phyloP scores from a whole-genome alignment of 53 echinoderm and acorn worm species.

The Henricia sp. region DNA sequence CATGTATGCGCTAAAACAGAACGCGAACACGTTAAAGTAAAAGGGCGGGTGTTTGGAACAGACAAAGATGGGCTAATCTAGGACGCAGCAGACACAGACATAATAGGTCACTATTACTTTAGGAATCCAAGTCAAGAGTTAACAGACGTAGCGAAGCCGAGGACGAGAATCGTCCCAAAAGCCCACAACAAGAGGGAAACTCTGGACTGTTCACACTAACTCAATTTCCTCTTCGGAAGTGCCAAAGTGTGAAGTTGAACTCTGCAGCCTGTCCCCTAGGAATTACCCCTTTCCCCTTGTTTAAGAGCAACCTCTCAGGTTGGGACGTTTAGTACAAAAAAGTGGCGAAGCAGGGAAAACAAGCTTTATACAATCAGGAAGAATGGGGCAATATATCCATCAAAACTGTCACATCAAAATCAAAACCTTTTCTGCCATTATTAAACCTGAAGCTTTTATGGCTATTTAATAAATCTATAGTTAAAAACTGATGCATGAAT shows the following conservation, averaged over 20 bases:
- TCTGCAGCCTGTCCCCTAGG: slow-evolving; percentile 41
- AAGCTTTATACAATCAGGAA: slow-evolving; percentile 55
- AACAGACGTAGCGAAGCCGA: neutral
- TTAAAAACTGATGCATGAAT: slow-evolving; percentile 30
- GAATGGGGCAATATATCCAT: slow-evolving; percentile 50
- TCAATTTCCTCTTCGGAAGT: slow-evolving; percentile 54
- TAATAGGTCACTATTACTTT: neutral
- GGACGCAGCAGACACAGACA: slow-evolving; percentile 7
- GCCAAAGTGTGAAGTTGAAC: slow-evolving; percentile 54
- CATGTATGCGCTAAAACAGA: too few relatives aligned
- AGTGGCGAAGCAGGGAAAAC: neutral
- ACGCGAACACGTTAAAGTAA: too few relatives aligned
- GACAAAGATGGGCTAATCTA: neutral
- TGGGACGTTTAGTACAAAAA: neutral
- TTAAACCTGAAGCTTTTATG: neutral
- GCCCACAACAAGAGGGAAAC: slow-evolving; percentile 33
- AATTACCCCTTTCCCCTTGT: slow-evolving; percentile 11
- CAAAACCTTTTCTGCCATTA: slow-evolving; percentile 14
- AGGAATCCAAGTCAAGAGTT: neutral
- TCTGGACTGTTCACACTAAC: slow-evolving; percentile 43
- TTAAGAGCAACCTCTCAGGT: neutral
- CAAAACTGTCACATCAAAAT: slow-evolving; percentile 17
- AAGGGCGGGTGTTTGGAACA: neutral
- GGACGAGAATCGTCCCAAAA: neutral
- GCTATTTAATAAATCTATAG: slow-evolving; percentile 1